phyloP scores from a whole-genome alignment of 2,888 invertebrate genomes.

The Lycocerus yunnanus region DNA sequence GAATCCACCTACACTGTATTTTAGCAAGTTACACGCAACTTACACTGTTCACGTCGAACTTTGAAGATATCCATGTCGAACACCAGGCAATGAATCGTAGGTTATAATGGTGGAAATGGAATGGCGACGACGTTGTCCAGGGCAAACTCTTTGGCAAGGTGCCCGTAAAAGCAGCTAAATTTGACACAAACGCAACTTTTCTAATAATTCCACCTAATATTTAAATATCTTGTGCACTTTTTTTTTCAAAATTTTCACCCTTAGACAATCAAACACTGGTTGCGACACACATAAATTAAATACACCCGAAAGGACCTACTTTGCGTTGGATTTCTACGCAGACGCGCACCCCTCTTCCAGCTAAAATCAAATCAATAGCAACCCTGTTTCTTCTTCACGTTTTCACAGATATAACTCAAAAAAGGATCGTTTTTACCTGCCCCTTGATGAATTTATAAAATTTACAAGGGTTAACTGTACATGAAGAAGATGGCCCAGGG shows the following conservation, averaged over 20 bases:
- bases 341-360: conserved; percentile 9
- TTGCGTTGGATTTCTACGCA: conserved; percentile 12
- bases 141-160: conserved; percentile 36
- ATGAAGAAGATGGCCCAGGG: neutral
- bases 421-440: neutral
- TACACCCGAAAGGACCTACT: conserved; percentile 21
- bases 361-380: conserved; percentile 22
- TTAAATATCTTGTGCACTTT: neutral
- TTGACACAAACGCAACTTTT: conserved; percentile 30
- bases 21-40: conserved; percentile 28
- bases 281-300: conserved; percentile 13
- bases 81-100: conserved; percentile 21
- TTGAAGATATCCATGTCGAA: conserved; percentile 39
- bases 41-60: conserved; percentile 41
- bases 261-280: neutral
- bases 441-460: neutral
- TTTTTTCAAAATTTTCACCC: conserved; percentile 1
- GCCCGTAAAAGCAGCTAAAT: conserved; percentile 41
- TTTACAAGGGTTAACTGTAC: neutral
- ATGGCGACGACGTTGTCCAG: conserved; percentile 32
- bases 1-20: conserved; percentile 20
- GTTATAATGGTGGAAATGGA: conserved; percentile 34
- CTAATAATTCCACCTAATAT: neutral
- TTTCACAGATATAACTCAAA: neutral
- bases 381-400: conserved; percentile 5